Conservation (phyloP, 2,113 vertebrate species). For the Prinia subflava region DNA sequence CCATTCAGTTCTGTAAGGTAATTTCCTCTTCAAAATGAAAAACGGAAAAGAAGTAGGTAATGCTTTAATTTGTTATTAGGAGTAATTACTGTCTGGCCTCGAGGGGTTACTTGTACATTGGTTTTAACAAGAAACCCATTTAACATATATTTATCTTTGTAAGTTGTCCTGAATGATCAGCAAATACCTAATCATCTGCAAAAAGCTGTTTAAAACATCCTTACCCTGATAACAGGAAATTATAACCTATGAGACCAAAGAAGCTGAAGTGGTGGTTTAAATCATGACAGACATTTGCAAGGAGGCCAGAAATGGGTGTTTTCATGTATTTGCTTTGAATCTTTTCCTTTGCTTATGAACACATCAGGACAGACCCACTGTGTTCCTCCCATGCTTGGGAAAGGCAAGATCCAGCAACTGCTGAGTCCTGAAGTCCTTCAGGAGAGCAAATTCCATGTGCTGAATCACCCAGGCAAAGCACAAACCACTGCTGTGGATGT, state of each 20-base stretch:
- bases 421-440: not conserved
- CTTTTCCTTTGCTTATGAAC: not conserved
- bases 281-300: slow-evolving; percentile 19
- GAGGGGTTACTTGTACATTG: slow-evolving; percentile 75
- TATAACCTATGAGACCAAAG: slow-evolving; percentile 56
- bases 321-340: not conserved
- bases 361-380: not conserved
- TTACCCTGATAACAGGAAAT: slow-evolving; percentile 65
- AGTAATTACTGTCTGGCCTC: slow-evolving; percentile 82
- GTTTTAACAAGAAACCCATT: slow-evolving; percentile 80
- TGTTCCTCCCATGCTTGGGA: not conserved
- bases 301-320: not conserved
- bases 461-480: not conserved
- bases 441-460: not conserved
- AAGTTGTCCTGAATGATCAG: slow-evolving; percentile 82
- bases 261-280: slow-evolving; percentile 56
- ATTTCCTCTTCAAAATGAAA: slow-evolving; percentile 79
- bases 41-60: slow-evolving; percentile 77
- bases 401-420: not conserved
- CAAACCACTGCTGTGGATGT: not conserved
- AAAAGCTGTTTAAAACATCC: slow-evolving; percentile 59
- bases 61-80: slow-evolving; percentile 84
- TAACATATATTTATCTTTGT: slow-evolving; percentile 81
- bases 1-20: slow-evolving; percentile 70
- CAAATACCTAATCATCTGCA: slow-evolving; percentile 64